phyloP scores from a whole-genome alignment of 2,113 vertebrate species.

The Sapayoa aenigma region DNA sequence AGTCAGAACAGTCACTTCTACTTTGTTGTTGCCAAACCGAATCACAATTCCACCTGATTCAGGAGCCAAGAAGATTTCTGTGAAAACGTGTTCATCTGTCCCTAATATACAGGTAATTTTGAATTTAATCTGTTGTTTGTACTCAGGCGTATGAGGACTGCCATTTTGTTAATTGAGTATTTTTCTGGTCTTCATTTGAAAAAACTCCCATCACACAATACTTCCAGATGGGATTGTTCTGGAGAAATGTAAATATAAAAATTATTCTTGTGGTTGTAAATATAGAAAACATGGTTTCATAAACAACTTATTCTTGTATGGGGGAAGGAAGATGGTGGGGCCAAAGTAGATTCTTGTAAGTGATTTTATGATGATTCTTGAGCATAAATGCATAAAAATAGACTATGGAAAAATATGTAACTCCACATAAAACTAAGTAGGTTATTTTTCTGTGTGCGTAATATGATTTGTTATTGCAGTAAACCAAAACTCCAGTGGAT shows the following conservation, averaged over 20 bases:
- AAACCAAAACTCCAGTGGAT: not conserved
- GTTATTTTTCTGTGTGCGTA: not conserved
- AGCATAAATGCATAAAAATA: not conserved
- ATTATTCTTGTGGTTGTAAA: not conserved
- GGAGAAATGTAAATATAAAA: not conserved
- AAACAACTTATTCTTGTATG: not conserved
- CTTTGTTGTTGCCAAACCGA: slow-evolving; percentile 62
- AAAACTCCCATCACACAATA: not conserved
- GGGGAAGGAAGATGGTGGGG: not conserved
- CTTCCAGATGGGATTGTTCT: not conserved
- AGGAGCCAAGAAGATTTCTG: slow-evolving; percentile 63
- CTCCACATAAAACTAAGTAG: not conserved
- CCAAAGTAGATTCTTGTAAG: not conserved
- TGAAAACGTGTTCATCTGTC: slow-evolving; percentile 53
- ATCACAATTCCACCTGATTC: slow-evolving; percentile 16
- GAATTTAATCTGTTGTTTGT: not conserved
- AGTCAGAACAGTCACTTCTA: slow-evolving; percentile 67
- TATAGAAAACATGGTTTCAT: not conserved
- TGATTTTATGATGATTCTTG: not conserved
- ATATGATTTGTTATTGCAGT: not conserved
- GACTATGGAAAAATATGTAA: not conserved
- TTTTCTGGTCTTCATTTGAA: not conserved
- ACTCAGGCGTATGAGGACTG: not conserved
- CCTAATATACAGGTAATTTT: slow-evolving; percentile 69
- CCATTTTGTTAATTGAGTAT: not conserved